Evolutionary conservation across 2,888 invertebrate species (phyloP), one percentile per base, ranked within the genome.

Genomic region (Cremastobaeus sp.): DNA sequence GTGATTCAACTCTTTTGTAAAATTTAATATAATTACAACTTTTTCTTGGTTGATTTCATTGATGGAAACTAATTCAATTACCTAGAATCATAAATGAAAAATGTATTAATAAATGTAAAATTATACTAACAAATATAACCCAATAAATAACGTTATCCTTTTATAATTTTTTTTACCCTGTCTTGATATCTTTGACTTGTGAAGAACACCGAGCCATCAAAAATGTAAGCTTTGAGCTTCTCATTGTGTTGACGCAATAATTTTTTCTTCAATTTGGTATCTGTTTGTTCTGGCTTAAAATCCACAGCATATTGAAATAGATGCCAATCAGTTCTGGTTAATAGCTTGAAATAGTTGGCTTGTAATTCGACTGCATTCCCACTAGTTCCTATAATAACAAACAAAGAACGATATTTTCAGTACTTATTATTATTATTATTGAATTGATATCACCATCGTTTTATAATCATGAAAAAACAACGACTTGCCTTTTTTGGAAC

Each of bases 221-320:
- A 96, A 0, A 95, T 86, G 71, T 93, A 94, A 0, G 86, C 92
- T 0, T 92, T 92, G 3, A 94, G 82, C 0, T 78, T 82, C 0
- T 89, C 86, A 3, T 88, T 87, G 15, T 48, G 48, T 0, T 90
- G 84, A 4, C 89, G 88, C 0, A 95, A 76, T 1, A 94, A 85
- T 0, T 86, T 89, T 78, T 92, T 93, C 3, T 93, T 90, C 0
- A 91, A 84, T 0, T 82, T 80, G 0, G 92, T 92, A 30, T 90
- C 88, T 74, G 95, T 94, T 64, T 94, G 91, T 0, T 92, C 92
- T 0, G 95, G 95, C 0, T 88, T 83, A 77, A 94, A 92, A 75
- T 94, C 93, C 0, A 96, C 94, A 1, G 92, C 90, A 82, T 95
- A 95, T 64, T 94, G 93, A 77, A 91, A 92, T 0, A 96, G 85